A percentile compares a stretch with the other conserved stretches of the same genome.
phyloP scores from a whole-genome alignment of 2,113 vertebrate species.

The Asarcornis scutulata region DNA sequence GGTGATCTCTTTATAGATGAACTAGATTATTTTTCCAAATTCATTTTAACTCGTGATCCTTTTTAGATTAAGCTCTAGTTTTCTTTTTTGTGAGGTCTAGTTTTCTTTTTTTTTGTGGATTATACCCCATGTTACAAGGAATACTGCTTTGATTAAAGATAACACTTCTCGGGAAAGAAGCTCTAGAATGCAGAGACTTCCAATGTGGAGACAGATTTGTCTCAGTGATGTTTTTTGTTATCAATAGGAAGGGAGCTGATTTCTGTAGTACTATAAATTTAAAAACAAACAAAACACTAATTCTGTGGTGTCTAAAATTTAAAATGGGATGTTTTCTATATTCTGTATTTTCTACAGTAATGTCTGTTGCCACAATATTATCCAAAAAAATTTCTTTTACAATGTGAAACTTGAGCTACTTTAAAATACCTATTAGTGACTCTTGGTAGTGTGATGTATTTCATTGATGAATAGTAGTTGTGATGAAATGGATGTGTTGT shows the following conservation, averaged over 20 bases:
- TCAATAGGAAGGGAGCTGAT: neutral
- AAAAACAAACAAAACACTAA: neutral
- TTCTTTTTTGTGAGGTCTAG: neutral
- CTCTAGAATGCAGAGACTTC: neutral
- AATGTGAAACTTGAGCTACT: neutral
- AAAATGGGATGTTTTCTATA: neutral
- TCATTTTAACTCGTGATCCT: neutral
- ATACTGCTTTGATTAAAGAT: neutral
- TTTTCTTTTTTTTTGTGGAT: neutral
- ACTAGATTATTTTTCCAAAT: neutral
- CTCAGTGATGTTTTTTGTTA: neutral
- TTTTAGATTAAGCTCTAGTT: neutral
- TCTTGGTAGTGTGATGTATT: neutral
- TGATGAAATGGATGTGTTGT: neutral
- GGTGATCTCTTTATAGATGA: neutral
- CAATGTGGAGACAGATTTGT: neutral
- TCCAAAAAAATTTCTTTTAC: neutral
- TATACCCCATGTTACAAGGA: neutral
- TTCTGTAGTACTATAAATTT: neutral
- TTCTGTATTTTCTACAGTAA: neutral
- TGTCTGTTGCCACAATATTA: neutral
- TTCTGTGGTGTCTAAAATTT: neutral
- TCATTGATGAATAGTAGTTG: neutral
- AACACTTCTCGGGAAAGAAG: neutral
- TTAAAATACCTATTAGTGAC: neutral